phyloP scores from a whole-genome alignment of 1,140 invertebrate species.

The Drosophila miranda region DNA sequence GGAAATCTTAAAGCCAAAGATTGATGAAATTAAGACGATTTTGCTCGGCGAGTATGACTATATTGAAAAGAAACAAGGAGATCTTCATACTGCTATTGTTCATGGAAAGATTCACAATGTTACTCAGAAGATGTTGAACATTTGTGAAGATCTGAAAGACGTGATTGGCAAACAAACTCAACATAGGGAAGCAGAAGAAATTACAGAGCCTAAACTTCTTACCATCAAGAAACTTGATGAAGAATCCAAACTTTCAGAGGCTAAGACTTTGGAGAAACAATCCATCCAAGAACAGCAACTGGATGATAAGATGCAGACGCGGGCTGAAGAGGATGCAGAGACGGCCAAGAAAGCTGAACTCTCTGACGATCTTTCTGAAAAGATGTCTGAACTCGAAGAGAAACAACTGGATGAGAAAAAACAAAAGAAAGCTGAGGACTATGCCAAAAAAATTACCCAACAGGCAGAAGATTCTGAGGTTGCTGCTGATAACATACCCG shows the following conservation, averaged over 20 bases:
- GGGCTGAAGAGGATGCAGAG: too few relatives aligned
- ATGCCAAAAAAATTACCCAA: constrained; percentile 12
- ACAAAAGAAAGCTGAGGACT: constrained; percentile 13
- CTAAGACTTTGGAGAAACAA: too few relatives aligned
- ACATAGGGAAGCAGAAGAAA: constrained; percentile 12
- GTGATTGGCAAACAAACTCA: constrained; percentile 2
- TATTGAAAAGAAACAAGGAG: constrained; percentile 45
- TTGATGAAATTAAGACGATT: constrained; percentile 48
- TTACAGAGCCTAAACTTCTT: constrained; percentile 18
- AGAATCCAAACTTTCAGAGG: too few relatives aligned
- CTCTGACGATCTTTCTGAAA: not conserved
- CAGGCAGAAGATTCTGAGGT: constrained; percentile 43
- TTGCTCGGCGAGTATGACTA: constrained; percentile 54
- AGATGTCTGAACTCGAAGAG: constrained; percentile 11
- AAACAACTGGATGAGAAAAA: not conserved
- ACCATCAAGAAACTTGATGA: not conserved
- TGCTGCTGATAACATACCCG: constrained; percentile 22
- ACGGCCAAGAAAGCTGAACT: constrained; percentile 11
- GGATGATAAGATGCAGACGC: too few relatives aligned
- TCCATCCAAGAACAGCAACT: too few relatives aligned
- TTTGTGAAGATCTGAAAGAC: constrained; percentile 45
- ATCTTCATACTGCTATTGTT: constrained; percentile 22
- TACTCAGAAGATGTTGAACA: constrained; percentile 37
- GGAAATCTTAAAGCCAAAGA: constrained; percentile 20
- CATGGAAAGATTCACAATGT: constrained; percentile 45